These are phyloP conservation scores for Palythoa caribaeorum DNA, from an alignment of 92 coral and sea anemone species.

Conservation along the genomic window DNA sequence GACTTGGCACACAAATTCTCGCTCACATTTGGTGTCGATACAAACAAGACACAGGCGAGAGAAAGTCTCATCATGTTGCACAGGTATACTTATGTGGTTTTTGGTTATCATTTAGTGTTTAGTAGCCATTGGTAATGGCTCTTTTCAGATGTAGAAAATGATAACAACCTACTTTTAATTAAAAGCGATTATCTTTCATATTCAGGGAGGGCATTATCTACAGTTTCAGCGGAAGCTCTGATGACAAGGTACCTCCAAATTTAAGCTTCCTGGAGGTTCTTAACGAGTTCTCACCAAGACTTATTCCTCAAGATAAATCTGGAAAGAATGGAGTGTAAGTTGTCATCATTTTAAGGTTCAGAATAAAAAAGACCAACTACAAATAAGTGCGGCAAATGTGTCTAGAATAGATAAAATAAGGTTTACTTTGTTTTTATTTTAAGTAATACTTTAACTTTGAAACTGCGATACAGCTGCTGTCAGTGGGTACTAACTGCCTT, in stretches of 20 bases:
- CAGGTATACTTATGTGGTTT: conserved; percentile 63
- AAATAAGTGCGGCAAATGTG: too few relatives aligned
- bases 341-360: background rate
- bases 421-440: too few relatives aligned
- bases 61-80: conserved; percentile 84
- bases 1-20: conserved; percentile 92
- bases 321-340: conserved; percentile 94
- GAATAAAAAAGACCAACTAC: too few relatives aligned
- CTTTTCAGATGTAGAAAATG: background rate
- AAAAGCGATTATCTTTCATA: background rate
- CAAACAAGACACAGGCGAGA: conserved; percentile 78
- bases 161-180: background rate
- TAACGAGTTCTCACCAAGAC: conserved; percentile 83
- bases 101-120: too few relatives aligned
- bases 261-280: conserved; percentile 87
- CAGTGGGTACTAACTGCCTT: too few relatives aligned
- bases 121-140: too few relatives aligned
- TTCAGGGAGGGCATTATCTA: conserved; percentile 85
- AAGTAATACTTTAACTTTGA: too few relatives aligned
- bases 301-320: conserved; percentile 88
- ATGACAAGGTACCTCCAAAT: conserved; percentile 66
- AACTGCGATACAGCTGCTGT: too few relatives aligned
- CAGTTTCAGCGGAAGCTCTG: conserved; percentile 68
- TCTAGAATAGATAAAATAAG: too few relatives aligned
- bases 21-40: conserved; percentile 89